Base-by-base conservation (phyloP, 1,140 invertebrate genomes). In the Bombus confusus region DNA sequence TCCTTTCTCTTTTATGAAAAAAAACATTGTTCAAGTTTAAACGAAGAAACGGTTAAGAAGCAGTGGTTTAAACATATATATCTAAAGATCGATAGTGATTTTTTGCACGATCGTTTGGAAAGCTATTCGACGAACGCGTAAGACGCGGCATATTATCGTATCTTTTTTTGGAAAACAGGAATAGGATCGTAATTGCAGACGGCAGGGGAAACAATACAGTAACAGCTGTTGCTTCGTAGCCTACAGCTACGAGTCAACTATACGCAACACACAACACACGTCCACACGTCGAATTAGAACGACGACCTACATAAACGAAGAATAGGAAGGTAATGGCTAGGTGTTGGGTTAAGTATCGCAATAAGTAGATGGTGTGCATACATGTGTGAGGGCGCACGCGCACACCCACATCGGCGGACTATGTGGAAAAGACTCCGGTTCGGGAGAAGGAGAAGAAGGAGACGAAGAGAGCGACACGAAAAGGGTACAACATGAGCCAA, bases 151-250 rank as follows among this genome's bases (percentile, higher is more conserved):
- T 77, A 57, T 64, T 47, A 28, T 80, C 69, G 41, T 75, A 28
- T 84, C 34, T 34, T 52, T 62, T 72, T 37, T 64, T 41, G 31
- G 10, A 68, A 31, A 57, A 73, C 57, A 39, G 57, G 28, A 41
- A 64, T 39, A 25, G 75, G 39, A 68, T 71, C 43, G 52, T 81
- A 85, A 85, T 79, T 83, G 89, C 80, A 84, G 57, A 62, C 81
- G 71, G 68, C 22, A 37, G n/a, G 57, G 69, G 85, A 90, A 78
- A 90, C 88, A 88, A 90, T 90, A 79, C 83, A 80, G 82, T 83
- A 75, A 90, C 91, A 91, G 87, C 92, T 93, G 87, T 91, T 90
- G 89, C 83, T 90, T 87, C 80, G 85, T 88, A 62, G 81, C 75
- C 75, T 86, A 73, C 74, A 75, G 85, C 39, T 66, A 80, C 76